A percentile compares a stretch with the other conserved stretches of the same genome.
phyloP scores from a whole-genome alignment of 2,113 vertebrate species.

The Alexandromys fortis region DNA sequence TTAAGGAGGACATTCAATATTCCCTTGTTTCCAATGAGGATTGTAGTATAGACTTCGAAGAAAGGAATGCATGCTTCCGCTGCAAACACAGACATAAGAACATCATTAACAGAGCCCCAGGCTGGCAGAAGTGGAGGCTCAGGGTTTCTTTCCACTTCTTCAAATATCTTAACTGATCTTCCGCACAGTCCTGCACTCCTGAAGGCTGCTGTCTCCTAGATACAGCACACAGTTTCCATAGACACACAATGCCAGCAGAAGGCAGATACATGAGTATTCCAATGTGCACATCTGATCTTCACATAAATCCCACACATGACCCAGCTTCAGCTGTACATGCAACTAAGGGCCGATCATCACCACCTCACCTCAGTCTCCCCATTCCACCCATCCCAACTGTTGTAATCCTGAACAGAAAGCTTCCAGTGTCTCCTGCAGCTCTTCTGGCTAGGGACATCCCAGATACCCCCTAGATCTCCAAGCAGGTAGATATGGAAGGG shows the following conservation, averaged over 20 bases:
- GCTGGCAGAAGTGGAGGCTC: background rate
- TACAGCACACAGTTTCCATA: background rate
- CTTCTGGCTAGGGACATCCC: background rate
- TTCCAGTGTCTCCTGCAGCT: background rate
- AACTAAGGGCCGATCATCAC: too few species aligned
- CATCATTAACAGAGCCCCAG: too few species aligned
- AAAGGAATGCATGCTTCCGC: background rate
- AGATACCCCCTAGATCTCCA: background rate
- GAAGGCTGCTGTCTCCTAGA: background rate
- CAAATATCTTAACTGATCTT: background rate
- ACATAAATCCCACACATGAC: too few species aligned
- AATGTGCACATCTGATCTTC: background rate
- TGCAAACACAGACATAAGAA: background rate
- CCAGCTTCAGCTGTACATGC: too few species aligned
- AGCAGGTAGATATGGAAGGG: background rate
- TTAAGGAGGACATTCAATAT: rapidly evolving
- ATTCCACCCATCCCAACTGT: background rate
- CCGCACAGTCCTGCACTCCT: background rate
- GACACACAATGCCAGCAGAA: background rate
- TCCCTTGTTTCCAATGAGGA: background rate
- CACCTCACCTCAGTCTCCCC: background rate
- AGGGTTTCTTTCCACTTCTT: background rate
- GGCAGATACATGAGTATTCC: background rate
- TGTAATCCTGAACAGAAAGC: background rate
- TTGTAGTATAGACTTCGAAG: rapidly evolving